phyloP scores from a whole-genome alignment of 2,888 invertebrate genomes.

The Drosophila formosana region DNA sequence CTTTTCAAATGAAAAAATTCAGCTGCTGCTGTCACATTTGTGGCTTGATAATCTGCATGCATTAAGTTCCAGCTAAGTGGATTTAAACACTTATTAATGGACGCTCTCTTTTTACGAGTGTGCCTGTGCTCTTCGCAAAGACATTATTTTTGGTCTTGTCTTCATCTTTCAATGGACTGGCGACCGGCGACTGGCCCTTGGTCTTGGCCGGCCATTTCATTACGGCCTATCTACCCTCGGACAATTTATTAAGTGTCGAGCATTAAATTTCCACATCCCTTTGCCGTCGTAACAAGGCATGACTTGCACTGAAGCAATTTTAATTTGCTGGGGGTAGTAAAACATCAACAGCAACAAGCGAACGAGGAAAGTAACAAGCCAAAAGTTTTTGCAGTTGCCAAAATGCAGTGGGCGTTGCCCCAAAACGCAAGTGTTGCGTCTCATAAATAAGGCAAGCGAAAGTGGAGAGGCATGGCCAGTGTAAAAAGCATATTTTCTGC shows the following conservation, averaged over 20 bases:
- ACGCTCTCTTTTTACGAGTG: constrained; percentile 6
- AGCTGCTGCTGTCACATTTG: constrained; percentile 28
- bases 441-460: constrained; percentile 65
- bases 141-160: constrained; percentile 35
- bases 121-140: background rate
- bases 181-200: constrained; percentile 23
- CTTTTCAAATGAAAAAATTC: constrained; percentile 71
- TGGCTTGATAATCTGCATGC: constrained; percentile 16
- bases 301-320: constrained; percentile 72
- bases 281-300: constrained; percentile 50
- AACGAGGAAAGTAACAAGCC: constrained; percentile 30
- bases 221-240: constrained; percentile 59
- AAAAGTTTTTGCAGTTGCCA: constrained; percentile 55
- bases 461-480: constrained; percentile 47
- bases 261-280: constrained; percentile 44
- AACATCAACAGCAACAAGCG: constrained; percentile 74
- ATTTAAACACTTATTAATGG: constrained; percentile 23
- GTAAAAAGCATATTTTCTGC: constrained; percentile 78
- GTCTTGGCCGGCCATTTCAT: constrained; percentile 58
- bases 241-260: constrained; percentile 78
- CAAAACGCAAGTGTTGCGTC: constrained; percentile 70
- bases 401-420: constrained; percentile 68
- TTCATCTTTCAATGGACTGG: constrained; percentile 16
- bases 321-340: constrained; percentile 75
- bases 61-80: constrained; percentile 13